Base-by-base conservation (phyloP, 2,797 vertebrate genomes). In the Chromis chromis region DNA sequence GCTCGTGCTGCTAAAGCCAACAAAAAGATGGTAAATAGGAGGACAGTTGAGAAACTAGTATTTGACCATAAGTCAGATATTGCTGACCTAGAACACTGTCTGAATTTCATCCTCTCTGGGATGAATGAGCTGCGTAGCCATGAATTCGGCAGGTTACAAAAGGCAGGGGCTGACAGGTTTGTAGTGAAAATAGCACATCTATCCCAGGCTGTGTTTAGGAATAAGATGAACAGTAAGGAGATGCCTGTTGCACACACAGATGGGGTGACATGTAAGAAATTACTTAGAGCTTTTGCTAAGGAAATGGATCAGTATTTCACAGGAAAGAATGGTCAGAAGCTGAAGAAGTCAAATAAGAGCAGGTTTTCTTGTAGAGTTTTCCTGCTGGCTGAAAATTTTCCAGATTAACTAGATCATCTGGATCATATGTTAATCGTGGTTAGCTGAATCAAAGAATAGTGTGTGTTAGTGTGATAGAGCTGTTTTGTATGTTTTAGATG, bases 261-360 rank as follows among this genome's bases (percentile, higher is more conserved):
- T 1, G 71, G 85, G 28, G 52, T 66, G 36, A 67, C 89, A 1
- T 89, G 88, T 0, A 79, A 70, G 24, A 74, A 40, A 17, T 66
- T 94, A 19, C 77, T 95, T 11, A 61, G 80, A 11, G 61, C 21
- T 7, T 91, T 94, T 46, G 13, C 1, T 0, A 60, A 54, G 49
- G 87, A 88, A 28, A 36, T 93, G 24, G 91, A 95, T 52, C 40
- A 60, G 28, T 91, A 86, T 68, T 94, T 92, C 50, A 65, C 80
- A 27, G 80, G 63, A 6, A 90, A 85, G 0, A 65, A 90, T 0
- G 53, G 55, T 0, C 73, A 89, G 44, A 90, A 78, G 44, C 65
- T 94, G 65, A 92, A 76, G 49, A 88, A 78, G 27, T 89, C 90
- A 0, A 65, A 22, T 0, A 87, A 86, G 74, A 63, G 73, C 24